Conservation (phyloP, 2,113 vertebrate species). For the Orycteropus afer region DNA sequence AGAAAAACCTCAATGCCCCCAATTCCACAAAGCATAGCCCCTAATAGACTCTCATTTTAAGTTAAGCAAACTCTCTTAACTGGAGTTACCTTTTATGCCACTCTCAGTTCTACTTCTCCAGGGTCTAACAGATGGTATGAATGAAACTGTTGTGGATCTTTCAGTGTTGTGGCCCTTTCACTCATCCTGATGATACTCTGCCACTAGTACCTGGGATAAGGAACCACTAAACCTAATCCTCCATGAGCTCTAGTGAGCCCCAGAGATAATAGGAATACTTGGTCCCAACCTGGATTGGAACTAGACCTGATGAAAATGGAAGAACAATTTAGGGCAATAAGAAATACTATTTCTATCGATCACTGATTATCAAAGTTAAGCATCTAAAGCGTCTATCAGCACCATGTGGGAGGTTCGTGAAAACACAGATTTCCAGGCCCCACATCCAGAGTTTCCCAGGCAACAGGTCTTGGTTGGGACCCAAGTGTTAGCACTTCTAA, state of each 20-base stretch:
- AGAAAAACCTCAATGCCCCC: constrained; percentile 43
- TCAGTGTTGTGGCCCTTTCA: not conserved
- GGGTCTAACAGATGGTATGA: not conserved
- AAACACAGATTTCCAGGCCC: not conserved
- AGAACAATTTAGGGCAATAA: constrained; percentile 7
- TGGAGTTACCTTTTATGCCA: not conserved
- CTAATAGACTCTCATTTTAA: not conserved
- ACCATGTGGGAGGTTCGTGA: not conserved
- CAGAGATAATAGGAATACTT: not conserved
- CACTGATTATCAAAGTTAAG: not conserved
- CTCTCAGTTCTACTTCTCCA: not conserved
- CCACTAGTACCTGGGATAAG: not conserved
- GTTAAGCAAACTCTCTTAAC: not conserved
- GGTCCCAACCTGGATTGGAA: not conserved
- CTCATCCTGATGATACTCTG: not conserved
- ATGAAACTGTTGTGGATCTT: not conserved
- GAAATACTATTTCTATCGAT: not conserved
- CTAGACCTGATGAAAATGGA: not conserved
- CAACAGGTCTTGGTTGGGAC: not conserved
- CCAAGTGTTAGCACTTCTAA: constrained; percentile 10
- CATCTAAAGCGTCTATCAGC: not conserved
- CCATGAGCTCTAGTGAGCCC: not conserved
- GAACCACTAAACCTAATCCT: not conserved
- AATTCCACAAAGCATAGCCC: not conserved
- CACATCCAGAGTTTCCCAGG: not conserved